phyloP scores from a whole-genome alignment of 2,888 invertebrate genomes.

The Dione juno region DNA sequence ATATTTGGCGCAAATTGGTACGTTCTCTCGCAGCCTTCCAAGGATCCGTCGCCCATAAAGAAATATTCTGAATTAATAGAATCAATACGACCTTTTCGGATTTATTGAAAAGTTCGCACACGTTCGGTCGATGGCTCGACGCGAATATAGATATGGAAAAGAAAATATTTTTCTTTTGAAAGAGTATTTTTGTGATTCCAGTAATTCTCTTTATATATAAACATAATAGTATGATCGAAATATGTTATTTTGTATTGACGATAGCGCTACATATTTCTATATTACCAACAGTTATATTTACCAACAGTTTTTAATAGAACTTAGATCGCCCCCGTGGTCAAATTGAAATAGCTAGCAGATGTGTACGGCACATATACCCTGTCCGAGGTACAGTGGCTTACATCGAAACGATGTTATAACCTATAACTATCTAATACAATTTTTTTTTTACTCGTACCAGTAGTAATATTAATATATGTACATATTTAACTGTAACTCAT shows the following conservation, averaged over 20 bases:
- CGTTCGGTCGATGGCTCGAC: conserved; percentile 19
- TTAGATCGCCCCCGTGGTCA: too few species aligned
- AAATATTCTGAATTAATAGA: conserved; percentile 30
- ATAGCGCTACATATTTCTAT: background rate
- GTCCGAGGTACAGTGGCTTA: too few species aligned
- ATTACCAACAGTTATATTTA: background rate
- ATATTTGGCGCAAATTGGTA: conserved; percentile 17
- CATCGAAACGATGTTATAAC: too few species aligned
- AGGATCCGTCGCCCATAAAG: conserved; percentile 19
- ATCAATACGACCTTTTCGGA: conserved; percentile 34
- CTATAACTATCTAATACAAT: too few species aligned
- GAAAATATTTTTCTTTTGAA: conserved; percentile 31
- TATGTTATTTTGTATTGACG: background rate
- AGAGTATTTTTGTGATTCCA: conserved; percentile 25
- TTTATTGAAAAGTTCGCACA: conserved; percentile 34
- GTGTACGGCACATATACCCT: too few species aligned
- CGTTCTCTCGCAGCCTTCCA: background rate
- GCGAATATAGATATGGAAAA: conserved; percentile 28
- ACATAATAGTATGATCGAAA: conserved; percentile 14
- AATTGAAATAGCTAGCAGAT: too few species aligned
- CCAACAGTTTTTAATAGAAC: background rate
- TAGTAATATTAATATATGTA: too few species aligned
- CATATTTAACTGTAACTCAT: too few species aligned
- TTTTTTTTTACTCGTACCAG: too few species aligned
- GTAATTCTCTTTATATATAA: conserved; percentile 25